phyloP scores from a whole-genome alignment of 2,113 vertebrate genomes.

The Menura novaehollandiae region DNA sequence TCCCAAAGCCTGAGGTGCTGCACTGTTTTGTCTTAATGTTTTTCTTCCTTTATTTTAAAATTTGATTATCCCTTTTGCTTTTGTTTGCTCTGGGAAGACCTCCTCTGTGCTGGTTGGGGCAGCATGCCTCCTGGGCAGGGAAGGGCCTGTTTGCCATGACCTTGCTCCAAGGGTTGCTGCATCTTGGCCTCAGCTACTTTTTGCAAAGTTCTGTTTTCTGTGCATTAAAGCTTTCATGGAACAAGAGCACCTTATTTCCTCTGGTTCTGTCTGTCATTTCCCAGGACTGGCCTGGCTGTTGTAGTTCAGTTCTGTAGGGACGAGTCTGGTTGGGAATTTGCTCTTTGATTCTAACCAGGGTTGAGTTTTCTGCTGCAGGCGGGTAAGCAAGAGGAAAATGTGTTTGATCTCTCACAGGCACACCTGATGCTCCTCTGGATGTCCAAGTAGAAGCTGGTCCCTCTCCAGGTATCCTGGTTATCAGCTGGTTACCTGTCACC shows the following conservation, averaged over 20 bases:
- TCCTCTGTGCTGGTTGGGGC: background rate
- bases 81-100: slow-evolving; percentile 3
- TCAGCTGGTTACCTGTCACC: slow-evolving; percentile 97
- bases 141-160: background rate
- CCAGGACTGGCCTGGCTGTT: background rate
- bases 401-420: slow-evolving; percentile 70
- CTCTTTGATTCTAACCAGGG: background rate
- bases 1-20: background rate
- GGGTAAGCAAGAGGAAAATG: background rate
- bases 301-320: background rate
- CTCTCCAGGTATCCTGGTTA: slow-evolving; percentile 85
- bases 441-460: slow-evolving; percentile 92
- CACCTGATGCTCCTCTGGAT: slow-evolving; percentile 93
- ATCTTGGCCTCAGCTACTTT: slow-evolving; percentile 46
- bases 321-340: background rate
- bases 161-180: slow-evolving; percentile 3
- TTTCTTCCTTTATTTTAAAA: slow-evolving; percentile 18
- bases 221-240: background rate
- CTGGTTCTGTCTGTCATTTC: background rate
- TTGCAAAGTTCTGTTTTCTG: slow-evolving; percentile 36
- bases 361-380: background rate
- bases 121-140: background rate
- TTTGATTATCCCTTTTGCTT: background rate
- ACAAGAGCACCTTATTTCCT: background rate
- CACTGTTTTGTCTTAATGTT: background rate